Base-by-base conservation (phyloP, 1,140 invertebrate genomes). In the Papilio glaucus region DNA sequence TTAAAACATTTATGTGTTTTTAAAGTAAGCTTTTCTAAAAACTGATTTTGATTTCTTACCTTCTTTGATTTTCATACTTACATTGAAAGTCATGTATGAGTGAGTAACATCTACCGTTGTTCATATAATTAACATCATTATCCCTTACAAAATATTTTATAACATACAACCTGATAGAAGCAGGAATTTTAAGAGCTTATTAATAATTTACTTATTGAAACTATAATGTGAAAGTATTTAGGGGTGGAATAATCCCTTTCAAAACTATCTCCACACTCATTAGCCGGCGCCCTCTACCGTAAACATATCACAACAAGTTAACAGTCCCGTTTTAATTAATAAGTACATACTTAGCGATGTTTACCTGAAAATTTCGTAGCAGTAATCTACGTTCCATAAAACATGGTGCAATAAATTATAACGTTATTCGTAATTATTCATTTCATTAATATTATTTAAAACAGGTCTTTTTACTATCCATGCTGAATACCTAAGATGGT, bases 311-410 rank as follows among this genome's bases (percentile, higher is more conserved):
- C 70, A 75, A 75, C 74, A 68, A 75, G 61, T 75, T 75, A 75
- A 75, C 74, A 75, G 67, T 75, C 62, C 74, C 74, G 74, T 72
- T 72, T 75, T 72, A 75, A 75, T 75, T 75, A 75, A 75, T 75
- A 75, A 75, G 63, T 75, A 75, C 63, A 71, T 75, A 75, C 65
- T 75, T 75, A 75, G 72, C 63, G 74, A 72, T 72, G 61, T 60
- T 61, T 72, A 72, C 74, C 42, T 57, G 71, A 45, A 76, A 72
- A 68, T 72, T 72, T 76, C 72, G 72, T 67, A 72, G 74, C 68
- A 61, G 37, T 65, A 53, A 39, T 39, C 0, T 24, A 63, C 39
- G n/a, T 53, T 21, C 71, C 57, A 10, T 38, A 4, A 39, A 76
- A 33, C 5, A 8, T 10, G 21, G 71, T 72, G 74, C 70, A 39